These are phyloP conservation scores for Eclectus roratus DNA, from an alignment of 2,113 vertebrate species.

Conservation along the genomic window DNA sequence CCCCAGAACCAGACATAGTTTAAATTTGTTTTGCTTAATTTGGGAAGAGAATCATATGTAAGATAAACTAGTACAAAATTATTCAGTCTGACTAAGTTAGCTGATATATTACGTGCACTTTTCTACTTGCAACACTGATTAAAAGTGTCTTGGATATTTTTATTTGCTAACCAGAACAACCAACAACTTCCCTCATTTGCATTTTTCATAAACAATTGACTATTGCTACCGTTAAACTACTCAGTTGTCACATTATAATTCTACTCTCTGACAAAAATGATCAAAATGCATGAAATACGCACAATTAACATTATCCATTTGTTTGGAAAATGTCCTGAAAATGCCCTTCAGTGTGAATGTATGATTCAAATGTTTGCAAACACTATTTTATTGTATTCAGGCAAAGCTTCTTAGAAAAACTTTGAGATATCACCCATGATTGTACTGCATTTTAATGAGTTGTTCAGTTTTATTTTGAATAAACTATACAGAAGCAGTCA, in stretches of 20 bases:
- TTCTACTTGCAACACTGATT: background rate
- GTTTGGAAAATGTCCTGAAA: background rate
- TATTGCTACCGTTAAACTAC: background rate
- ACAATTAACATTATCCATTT: background rate
- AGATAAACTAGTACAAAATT: background rate
- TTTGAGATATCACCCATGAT: background rate
- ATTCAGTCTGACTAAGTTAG: background rate
- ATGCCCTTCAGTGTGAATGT: background rate
- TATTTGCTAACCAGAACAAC: background rate
- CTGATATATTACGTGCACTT: background rate
- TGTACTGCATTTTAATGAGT: background rate
- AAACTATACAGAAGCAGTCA: background rate
- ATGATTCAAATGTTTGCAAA: background rate
- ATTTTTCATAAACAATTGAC: background rate
- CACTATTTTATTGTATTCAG: background rate
- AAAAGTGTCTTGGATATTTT: background rate
- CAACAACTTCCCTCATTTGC: background rate
- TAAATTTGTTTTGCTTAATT: background rate
- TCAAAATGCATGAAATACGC: background rate
- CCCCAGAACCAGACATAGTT: accelerated
- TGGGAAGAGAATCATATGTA: background rate
- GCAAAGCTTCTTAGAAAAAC: background rate
- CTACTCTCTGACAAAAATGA: background rate
- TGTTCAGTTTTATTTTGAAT: slow-evolving; percentile 1
- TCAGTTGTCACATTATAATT: background rate